These are phyloP conservation scores for Pemphigus obesinymphae DNA, from an alignment of 1,140 invertebrate genomes.

Conservation along the genomic window DNA sequence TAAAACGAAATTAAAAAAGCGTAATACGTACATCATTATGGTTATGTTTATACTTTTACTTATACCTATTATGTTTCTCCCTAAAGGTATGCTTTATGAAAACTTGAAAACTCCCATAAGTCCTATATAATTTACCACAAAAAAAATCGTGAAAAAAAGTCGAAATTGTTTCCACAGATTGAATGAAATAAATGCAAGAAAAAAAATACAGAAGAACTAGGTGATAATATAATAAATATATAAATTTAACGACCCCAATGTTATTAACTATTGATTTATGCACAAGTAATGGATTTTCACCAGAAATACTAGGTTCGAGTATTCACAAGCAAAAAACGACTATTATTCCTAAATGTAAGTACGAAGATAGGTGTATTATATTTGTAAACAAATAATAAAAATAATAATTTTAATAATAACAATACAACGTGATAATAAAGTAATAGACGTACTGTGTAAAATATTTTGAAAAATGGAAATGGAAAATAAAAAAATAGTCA, in stretches of 20 bases:
- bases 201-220: background rate
- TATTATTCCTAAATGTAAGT: no score
- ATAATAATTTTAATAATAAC: no score
- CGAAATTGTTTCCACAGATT: background rate
- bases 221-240: background rate
- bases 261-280: background rate
- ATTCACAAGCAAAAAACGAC: no score
- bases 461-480: no score
- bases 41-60: background rate
- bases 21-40: background rate
- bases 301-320: background rate
- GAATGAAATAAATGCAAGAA: background rate
- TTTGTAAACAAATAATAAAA: no score
- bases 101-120: conserved; percentile 33
- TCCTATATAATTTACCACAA: conserved; percentile 13
- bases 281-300: background rate
- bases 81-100: background rate
- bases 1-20: background rate
- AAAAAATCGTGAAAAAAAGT: conserved; percentile 8
- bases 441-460: no score
- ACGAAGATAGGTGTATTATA: no score
- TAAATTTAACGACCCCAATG: background rate
- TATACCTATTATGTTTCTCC: background rate
- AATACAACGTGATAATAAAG: no score
- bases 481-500: no score